Conservation (phyloP, 1,140 invertebrate species). For the Ceratina australensis region DNA sequence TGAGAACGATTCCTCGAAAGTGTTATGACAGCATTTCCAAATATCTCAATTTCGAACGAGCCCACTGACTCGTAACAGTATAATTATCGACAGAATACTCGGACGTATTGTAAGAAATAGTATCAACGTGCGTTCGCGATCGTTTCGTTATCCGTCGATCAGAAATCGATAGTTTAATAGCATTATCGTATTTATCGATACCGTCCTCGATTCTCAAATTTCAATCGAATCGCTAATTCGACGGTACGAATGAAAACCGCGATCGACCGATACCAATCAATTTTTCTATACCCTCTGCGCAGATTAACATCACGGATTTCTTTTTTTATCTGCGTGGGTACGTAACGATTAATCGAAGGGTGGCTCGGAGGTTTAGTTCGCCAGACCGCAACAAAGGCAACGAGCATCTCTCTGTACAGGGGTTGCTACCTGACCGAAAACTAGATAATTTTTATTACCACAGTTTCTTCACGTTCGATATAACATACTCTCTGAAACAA, state of each 20-base stretch:
- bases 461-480: too few relatives aligned
- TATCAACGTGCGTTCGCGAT: too few relatives aligned
- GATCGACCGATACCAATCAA: slow-evolving; percentile 62
- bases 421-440: slow-evolving; percentile 33
- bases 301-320: slow-evolving; percentile 61
- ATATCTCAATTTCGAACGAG: too few relatives aligned
- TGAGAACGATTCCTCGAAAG: neutral
- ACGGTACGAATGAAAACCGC: slow-evolving; percentile 39
- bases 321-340: slow-evolving; percentile 45
- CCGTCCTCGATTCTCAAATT: slow-evolving; percentile 58
- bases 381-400: slow-evolving; percentile 30
- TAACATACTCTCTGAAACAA: neutral
- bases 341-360: slow-evolving; percentile 59
- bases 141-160: slow-evolving; percentile 14
- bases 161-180: slow-evolving; percentile 43
- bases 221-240: slow-evolving; percentile 63
- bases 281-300: slow-evolving; percentile 53
- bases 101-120: too few relatives aligned
- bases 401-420: slow-evolving; percentile 13
- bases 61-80: too few relatives aligned
- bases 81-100: too few relatives aligned
- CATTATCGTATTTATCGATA: slow-evolving; percentile 35
- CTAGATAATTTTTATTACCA: slow-evolving; percentile 31
- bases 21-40: too few relatives aligned
- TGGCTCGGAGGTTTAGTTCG: slow-evolving; percentile 44